Evolutionary conservation across 2,113 vertebrate genomes (phyloP), one percentile per base, ranked within the genome.

Genomic region (Cebus imitator): DNA sequence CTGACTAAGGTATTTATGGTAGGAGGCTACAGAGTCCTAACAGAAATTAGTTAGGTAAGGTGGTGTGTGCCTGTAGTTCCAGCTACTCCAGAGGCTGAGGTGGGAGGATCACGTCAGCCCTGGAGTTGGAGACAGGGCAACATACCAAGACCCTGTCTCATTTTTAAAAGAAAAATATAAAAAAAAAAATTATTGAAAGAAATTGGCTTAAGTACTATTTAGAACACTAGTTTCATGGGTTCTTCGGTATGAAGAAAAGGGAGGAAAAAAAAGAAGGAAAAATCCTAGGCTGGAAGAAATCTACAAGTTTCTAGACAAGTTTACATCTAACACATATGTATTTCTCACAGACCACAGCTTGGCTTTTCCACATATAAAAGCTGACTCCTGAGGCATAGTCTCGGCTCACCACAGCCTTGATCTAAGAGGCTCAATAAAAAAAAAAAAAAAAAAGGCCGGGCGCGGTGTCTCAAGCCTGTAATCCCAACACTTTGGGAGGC

Each of bases 151-250:
- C 5, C 8, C 61, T 64, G 61, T 64, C 61, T 64, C 61, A 64
- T 30, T 64, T 64, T 64, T 30, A 14, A 30, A 64, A 61, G 27
- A 61, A 64, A 64, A 64, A 64, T 64, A 27, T 30, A 64, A 64
- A 64, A 64, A 25, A 30, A 30, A 64, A 27, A 64, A 30, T 13
- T 64, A 30, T 64, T 64, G 27, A 68, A 68, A 68, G 68, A 91
- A 96, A 93, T 27, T 27, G 66, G 40, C 70, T 91, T 73, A 73
- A 94, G 90, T 85, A 91, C 66, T 52, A 48, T 48, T 87, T 55
- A 82, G 73, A 89, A 96, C 35, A 72, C 58, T 20, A 55, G 57
- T 64, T 90, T 82, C 61, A 70, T 57, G 83, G 11, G 79, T 87
- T 95, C 64, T 35, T 94, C 93, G 86, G 23, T 21, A 75, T 43